These are phyloP conservation scores for Prenolepis imparis DNA, from an alignment of 2,888 invertebrate genomes.

Conservation along the genomic window DNA sequence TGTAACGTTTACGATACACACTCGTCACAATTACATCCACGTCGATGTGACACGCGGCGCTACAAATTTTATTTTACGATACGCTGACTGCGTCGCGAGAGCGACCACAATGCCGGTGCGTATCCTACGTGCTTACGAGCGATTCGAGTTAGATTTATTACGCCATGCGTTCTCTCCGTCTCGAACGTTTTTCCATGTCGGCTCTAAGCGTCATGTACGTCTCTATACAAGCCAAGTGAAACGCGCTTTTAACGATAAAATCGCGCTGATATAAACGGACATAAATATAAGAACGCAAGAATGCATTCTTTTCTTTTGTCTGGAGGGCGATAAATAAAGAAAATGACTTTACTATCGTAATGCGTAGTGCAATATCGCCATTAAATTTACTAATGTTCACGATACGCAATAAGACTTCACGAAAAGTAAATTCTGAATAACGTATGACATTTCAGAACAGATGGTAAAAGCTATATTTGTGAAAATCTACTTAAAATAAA, in stretches of 20 bases:
- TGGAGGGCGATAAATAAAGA: background rate
- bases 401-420: background rate
- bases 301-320: background rate
- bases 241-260: constrained; percentile 2
- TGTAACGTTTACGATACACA: constrained; percentile 62
- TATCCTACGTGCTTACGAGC: constrained; percentile 43
- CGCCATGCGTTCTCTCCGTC: constrained; percentile 51
- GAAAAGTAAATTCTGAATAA: background rate
- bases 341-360: background rate
- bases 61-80: constrained; percentile 75
- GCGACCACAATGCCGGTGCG: constrained; percentile 55
- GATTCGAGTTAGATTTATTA: constrained; percentile 68
- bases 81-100: constrained; percentile 64
- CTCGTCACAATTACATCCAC: constrained; percentile 64
- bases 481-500: constrained; percentile 3
- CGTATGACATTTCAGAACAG: background rate
- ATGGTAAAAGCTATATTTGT: constrained; percentile 2
- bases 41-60: constrained; percentile 63
- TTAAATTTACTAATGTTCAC: constrained; percentile 2
- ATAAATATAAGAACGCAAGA: constrained; percentile 21
- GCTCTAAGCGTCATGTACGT: constrained; percentile 25
- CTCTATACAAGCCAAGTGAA: constrained; percentile 20
- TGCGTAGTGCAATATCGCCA: background rate
- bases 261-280: background rate
- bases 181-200: constrained; percentile 52